Evolutionary conservation across 2,113 vertebrate genomes (phyloP).

Genomic region (Chaetops frenatus): DNA sequence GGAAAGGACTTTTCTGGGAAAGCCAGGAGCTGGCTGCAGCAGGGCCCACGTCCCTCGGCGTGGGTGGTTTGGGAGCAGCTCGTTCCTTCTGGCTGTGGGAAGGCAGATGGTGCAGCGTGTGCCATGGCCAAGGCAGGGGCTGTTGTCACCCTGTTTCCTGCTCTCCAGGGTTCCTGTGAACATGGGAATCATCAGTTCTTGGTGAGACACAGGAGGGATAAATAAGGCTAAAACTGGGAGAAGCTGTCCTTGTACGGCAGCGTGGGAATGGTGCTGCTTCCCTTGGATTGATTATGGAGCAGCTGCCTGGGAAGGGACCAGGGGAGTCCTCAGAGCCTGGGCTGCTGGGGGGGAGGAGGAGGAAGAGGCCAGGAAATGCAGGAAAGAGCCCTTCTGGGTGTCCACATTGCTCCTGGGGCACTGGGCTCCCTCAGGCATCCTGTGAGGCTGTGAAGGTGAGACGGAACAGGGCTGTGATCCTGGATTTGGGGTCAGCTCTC

Average conservation of each 20-base stretch:
- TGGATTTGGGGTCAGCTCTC: not conserved
- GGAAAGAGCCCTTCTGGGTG: not conserved
- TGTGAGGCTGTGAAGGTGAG: not conserved
- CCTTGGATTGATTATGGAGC: not conserved
- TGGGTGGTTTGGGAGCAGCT: not conserved
- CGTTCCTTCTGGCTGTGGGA: rapidly evolving
- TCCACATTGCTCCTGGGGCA: rapidly evolving
- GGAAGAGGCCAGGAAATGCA: too few species aligned
- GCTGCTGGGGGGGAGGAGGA: not conserved
- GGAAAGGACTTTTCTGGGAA: not conserved
- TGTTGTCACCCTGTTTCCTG: not conserved
- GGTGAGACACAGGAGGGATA: not conserved
- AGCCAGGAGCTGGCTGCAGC: not conserved
- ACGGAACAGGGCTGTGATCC: rapidly evolving
- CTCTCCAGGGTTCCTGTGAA: not conserved
- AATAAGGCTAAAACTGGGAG: not conserved
- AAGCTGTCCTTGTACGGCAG: not conserved
- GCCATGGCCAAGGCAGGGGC: not conserved
- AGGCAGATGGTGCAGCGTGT: rapidly evolving
- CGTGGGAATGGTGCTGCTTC: rapidly evolving
- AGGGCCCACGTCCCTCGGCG: rapidly evolving
- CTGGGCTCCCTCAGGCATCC: not conserved
- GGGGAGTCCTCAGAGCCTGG: not conserved
- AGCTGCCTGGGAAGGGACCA: not conserved
- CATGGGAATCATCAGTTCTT: not conserved